A percentile compares a stretch with the other conserved stretches of the same genome.
Conservation (phyloP, 2,113 vertebrate genomes). For the Bambusicola thoracicus region DNA sequence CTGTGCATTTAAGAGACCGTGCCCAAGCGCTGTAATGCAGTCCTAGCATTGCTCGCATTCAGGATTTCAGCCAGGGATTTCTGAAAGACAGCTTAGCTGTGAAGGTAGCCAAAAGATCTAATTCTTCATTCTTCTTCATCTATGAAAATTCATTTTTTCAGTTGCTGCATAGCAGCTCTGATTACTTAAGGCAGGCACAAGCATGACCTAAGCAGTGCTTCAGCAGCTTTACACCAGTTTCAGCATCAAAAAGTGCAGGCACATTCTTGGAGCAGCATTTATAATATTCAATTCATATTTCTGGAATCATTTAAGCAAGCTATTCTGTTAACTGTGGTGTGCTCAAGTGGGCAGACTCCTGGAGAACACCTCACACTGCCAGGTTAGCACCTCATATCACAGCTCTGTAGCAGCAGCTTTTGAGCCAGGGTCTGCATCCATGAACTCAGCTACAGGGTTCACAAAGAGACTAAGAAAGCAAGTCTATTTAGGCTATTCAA, state of each 20-base stretch:
- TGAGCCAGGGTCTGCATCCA: background rate
- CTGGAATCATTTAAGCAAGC: background rate
- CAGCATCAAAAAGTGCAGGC: background rate
- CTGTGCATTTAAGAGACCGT: background rate
- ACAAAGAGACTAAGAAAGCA: background rate
- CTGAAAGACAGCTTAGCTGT: background rate
- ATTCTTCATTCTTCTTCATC: background rate
- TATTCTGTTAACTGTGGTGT: background rate
- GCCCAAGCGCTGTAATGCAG: too few species aligned
- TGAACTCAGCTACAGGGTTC: rapidly evolving
- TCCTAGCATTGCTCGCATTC: background rate
- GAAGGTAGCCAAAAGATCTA: background rate
- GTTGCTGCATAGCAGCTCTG: background rate
- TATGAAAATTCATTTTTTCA: background rate
- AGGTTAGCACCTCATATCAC: rapidly evolving
- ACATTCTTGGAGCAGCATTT: background rate
- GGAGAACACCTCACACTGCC: background rate
- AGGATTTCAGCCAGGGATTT: background rate
- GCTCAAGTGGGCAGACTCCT: background rate
- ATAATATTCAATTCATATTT: background rate
- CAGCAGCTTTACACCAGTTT: background rate
- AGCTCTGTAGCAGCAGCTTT: background rate
- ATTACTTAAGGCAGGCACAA: background rate
- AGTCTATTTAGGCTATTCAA: rapidly evolving
- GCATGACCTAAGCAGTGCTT: background rate